Evolutionary conservation across 2,888 invertebrate species (phyloP).

Genomic region (Tetragnatha montana): DNA sequence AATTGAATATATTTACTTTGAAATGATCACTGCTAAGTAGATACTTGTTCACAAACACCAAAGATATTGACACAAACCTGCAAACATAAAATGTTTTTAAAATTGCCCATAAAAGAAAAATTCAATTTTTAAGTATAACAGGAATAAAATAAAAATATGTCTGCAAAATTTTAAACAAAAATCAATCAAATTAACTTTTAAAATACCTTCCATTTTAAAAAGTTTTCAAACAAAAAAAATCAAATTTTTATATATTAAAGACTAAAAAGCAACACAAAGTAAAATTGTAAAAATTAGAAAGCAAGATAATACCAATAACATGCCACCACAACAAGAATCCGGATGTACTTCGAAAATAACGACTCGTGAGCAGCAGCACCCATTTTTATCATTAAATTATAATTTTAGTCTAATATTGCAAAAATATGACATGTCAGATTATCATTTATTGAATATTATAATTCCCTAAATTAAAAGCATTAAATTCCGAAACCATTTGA

Average conservation of each 20-base stretch:
- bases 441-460: neutral
- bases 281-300: neutral
- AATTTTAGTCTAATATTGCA: neutral
- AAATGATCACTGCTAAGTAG: slow-evolving; percentile 82
- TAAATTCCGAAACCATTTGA: neutral
- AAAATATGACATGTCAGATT: neutral
- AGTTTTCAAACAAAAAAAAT: neutral
- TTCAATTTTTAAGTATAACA: no score
- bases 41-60: slow-evolving; percentile 95
- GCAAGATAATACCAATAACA: slow-evolving; percentile 50
- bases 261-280: neutral
- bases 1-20: slow-evolving; percentile 44
- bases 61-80: slow-evolving; percentile 93
- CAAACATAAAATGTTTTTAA: slow-evolving; percentile 62
- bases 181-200: neutral
- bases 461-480: neutral
- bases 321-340: slow-evolving; percentile 48
- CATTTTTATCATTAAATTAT: slow-evolving; percentile 3
- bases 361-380: slow-evolving; percentile 40
- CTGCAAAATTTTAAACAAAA: neutral
- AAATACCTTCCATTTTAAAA: no score
- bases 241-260: no score
- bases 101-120: neutral
- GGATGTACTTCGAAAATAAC: slow-evolving; percentile 52
- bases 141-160: no score